A percentile compares a stretch with the other conserved stretches of the same genome.
Conservation (phyloP, 2,797 vertebrate genomes). For the Danionella dracula region DNA sequence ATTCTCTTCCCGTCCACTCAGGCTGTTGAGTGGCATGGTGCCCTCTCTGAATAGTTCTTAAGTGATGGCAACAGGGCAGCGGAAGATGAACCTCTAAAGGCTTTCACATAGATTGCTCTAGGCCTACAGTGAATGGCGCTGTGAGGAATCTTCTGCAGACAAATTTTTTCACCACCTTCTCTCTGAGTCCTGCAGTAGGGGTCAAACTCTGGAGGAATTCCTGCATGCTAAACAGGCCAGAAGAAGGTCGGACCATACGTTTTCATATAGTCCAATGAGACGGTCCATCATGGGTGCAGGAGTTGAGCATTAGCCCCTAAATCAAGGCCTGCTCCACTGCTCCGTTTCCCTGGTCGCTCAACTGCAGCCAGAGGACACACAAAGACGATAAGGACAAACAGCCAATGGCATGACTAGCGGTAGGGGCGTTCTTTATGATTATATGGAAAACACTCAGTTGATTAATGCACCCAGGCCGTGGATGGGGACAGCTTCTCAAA, state of each 20-base stretch:
- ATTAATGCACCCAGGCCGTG: slow-evolving; percentile 38
- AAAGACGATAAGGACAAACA: slow-evolving; percentile 49
- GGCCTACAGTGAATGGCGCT: slow-evolving; percentile 19
- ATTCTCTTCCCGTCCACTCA: slow-evolving; percentile 4
- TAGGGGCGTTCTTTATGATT: slow-evolving; percentile 46
- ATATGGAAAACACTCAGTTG: slow-evolving; percentile 52
- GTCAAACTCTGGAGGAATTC: slow-evolving; percentile 62
- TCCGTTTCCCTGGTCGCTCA: slow-evolving; percentile 23
- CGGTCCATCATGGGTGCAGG: slow-evolving; percentile 14
- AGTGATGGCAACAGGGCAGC: slow-evolving; percentile 51
- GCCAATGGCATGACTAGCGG: slow-evolving; percentile 40
- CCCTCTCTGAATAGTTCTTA: slow-evolving; percentile 56
- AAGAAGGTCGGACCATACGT: slow-evolving; percentile 58
- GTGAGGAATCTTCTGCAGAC: slow-evolving; percentile 13
- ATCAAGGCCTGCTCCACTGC: slow-evolving; percentile 22
- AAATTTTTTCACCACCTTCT: slow-evolving; percentile 26
- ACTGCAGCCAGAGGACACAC: slow-evolving; percentile 31
- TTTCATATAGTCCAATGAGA: slow-evolving; percentile 43
- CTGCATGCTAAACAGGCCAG: slow-evolving; percentile 60
- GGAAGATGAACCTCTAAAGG: slow-evolving; percentile 59
- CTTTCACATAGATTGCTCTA: slow-evolving; percentile 63
- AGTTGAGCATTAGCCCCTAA: slow-evolving; percentile 37
- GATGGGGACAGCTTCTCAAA: slow-evolving; percentile 37
- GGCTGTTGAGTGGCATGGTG: slow-evolving; percentile 35
- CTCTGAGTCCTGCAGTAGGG: slow-evolving; percentile 31